Evolutionary conservation across 2,888 invertebrate species (phyloP).

Genomic region (Temnothorax unifasciatus): DNA sequence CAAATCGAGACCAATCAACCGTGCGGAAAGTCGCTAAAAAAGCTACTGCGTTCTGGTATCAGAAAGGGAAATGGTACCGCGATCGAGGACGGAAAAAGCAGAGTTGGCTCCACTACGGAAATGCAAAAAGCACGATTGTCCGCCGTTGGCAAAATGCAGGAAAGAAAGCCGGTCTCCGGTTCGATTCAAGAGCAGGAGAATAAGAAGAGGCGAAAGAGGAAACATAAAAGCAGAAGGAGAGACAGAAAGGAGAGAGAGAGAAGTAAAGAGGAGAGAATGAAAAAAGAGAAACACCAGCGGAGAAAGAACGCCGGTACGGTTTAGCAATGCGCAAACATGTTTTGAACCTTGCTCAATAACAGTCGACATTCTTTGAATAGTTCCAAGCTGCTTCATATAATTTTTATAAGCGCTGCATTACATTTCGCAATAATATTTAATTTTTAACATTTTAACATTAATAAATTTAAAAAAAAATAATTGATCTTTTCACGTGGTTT

Average conservation of each 20-base stretch:
- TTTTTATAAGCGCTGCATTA: neutral
- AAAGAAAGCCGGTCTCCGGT: constrained; percentile 77
- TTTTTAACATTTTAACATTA: constrained; percentile 14
- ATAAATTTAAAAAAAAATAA: neutral
- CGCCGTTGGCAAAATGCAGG: constrained; percentile 71
- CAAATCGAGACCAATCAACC: constrained; percentile 81
- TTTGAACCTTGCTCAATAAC: constrained; percentile 43
- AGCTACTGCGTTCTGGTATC: constrained; percentile 78
- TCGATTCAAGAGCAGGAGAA: constrained; percentile 78
- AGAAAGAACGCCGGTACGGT: constrained; percentile 74
- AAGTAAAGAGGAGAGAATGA: constrained; percentile 75
- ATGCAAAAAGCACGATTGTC: constrained; percentile 74
- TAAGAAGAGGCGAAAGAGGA: constrained; percentile 79
- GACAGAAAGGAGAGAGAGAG: constrained; percentile 81
- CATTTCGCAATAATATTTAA: neutral
- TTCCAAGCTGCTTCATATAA: constrained; percentile 11
- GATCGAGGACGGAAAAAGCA: constrained; percentile 73
- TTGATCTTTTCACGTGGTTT: neutral
- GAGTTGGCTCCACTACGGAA: constrained; percentile 75
- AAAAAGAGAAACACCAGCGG: constrained; percentile 80
- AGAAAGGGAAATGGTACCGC: constrained; percentile 81
- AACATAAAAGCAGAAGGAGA: constrained; percentile 79
- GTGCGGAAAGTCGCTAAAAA: constrained; percentile 79
- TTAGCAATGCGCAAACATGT: constrained; percentile 50
- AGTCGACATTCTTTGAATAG: constrained; percentile 43